A percentile compares a stretch with the other conserved stretches of the same genome.
Conservation (phyloP, 92 coral and sea anemone genomes). For the Muricea muricata region DNA sequence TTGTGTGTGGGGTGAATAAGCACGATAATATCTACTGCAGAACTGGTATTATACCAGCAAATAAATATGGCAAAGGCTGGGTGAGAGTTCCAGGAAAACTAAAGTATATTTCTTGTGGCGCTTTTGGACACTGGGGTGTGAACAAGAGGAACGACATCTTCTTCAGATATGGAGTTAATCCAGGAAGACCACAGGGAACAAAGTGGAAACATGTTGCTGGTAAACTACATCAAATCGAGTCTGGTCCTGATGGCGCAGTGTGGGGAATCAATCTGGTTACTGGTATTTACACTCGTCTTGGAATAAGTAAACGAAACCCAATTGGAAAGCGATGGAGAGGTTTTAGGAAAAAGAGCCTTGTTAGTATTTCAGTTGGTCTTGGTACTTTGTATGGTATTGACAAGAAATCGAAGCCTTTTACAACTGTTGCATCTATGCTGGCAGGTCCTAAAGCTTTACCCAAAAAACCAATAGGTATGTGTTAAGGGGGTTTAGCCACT, state of each 20-base stretch:
- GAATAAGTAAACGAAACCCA: background rate
- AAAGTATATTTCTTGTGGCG: slow-evolving; percentile 30
- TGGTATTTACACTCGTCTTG: background rate
- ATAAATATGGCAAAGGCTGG: background rate
- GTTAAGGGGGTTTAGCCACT: background rate
- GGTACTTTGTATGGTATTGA: background rate
- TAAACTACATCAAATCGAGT: background rate
- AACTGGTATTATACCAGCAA: background rate
- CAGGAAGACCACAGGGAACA: slow-evolving; percentile 4
- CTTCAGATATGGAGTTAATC: slow-evolving; percentile 19
- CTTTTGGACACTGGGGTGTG: slow-evolving; percentile 30
- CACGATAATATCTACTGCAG: background rate
- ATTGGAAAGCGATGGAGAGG: slow-evolving; percentile 12
- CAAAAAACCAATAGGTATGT: slow-evolving; percentile 4
- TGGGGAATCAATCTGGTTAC: slow-evolving; percentile 7
- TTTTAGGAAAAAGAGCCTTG: background rate
- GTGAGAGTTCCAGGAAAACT: slow-evolving; percentile 1
- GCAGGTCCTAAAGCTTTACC: slow-evolving; percentile 19
- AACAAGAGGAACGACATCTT: background rate
- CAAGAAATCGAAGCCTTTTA: background rate
- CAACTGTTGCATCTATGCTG: background rate
- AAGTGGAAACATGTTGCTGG: slow-evolving; percentile 18
- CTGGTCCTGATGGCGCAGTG: slow-evolving; percentile 22
- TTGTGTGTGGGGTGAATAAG: slow-evolving; percentile 16
- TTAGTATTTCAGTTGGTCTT: slow-evolving; percentile 7